These are phyloP conservation scores for Drosophila subquinaria DNA, from an alignment of 2,888 invertebrate species.

Conservation along the genomic window DNA sequence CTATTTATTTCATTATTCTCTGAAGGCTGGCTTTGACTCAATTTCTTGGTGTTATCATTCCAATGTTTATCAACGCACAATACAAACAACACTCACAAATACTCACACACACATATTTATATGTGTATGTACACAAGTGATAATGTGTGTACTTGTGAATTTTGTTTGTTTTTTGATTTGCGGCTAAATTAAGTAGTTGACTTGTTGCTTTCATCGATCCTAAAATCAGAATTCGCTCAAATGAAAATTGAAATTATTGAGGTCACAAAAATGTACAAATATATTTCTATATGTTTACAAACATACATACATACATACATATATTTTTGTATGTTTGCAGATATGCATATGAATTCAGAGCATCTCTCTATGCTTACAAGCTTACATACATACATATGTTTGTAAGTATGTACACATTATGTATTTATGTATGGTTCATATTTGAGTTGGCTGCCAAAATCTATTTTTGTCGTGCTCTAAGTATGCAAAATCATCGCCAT, in stretches of 20 bases:
- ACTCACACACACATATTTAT: neutral
- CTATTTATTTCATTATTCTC: slow-evolving; percentile 33
- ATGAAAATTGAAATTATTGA: slow-evolving; percentile 42
- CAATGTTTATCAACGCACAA: slow-evolving; percentile 49
- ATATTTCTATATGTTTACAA: neutral
- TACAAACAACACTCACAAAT: slow-evolving; percentile 2
- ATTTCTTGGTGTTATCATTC: slow-evolving; percentile 53
- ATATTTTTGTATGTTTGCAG: neutral
- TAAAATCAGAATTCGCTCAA: slow-evolving; percentile 34
- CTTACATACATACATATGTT: slow-evolving; percentile 1
- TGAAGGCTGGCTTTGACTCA: slow-evolving; percentile 45
- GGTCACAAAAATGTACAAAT: slow-evolving; percentile 34
- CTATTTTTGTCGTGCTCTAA: slow-evolving; percentile 41
- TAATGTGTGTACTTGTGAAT: slow-evolving; percentile 4
- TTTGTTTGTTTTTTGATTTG: slow-evolving; percentile 47
- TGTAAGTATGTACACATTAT: slow-evolving; percentile 3
- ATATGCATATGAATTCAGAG: slow-evolving; percentile 13
- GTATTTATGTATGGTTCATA: slow-evolving; percentile 17
- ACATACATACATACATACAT: slow-evolving; percentile 1
- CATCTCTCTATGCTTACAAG: slow-evolving; percentile 9
- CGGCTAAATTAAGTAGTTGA: slow-evolving; percentile 45
- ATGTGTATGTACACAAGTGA: neutral
- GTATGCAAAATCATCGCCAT: slow-evolving; percentile 60
- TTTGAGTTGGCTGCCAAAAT: slow-evolving; percentile 47
- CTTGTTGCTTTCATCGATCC: slow-evolving; percentile 48